Conservation (phyloP, 2,888 invertebrate genomes). For the Schizotus pectinicornis region DNA sequence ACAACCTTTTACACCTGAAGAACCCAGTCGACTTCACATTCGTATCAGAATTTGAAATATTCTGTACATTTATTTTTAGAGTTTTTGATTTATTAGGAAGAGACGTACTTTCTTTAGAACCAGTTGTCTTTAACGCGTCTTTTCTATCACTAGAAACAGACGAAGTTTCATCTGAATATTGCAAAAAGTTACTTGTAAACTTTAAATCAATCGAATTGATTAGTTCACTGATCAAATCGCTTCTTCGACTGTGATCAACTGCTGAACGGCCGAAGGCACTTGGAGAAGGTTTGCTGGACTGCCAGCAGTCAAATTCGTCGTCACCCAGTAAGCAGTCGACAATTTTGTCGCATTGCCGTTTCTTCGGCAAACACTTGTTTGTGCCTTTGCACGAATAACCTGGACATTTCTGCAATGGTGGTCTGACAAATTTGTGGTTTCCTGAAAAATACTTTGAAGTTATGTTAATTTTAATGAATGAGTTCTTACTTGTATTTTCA, state of each 20-base stretch:
- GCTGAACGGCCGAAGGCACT: neutral
- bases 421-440: conserved; percentile 58
- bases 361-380: conserved; percentile 69
- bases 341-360: conserved; percentile 72
- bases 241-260: conserved; percentile 38
- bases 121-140: no score
- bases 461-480: neutral
- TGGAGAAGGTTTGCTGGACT: neutral
- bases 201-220: neutral
- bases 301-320: conserved; percentile 75
- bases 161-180: neutral
- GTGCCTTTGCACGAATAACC: conserved; percentile 75
- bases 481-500: conserved; percentile 64
- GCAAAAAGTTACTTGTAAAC: neutral
- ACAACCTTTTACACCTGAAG: conserved; percentile 11
- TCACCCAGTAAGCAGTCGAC: conserved; percentile 81
- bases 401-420: conserved; percentile 71
- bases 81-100: no score
- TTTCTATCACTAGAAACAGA: neutral
- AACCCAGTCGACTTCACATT: neutral
- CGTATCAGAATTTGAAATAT: neutral
- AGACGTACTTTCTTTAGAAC: no score
- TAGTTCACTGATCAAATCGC: neutral
- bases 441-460: conserved; percentile 52
- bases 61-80: no score